Percentiles rank a stretch among this genome's conserved stretches.
Conservation (phyloP, 1,140 invertebrate genomes). For the Meloidogyne hapla region DNA sequence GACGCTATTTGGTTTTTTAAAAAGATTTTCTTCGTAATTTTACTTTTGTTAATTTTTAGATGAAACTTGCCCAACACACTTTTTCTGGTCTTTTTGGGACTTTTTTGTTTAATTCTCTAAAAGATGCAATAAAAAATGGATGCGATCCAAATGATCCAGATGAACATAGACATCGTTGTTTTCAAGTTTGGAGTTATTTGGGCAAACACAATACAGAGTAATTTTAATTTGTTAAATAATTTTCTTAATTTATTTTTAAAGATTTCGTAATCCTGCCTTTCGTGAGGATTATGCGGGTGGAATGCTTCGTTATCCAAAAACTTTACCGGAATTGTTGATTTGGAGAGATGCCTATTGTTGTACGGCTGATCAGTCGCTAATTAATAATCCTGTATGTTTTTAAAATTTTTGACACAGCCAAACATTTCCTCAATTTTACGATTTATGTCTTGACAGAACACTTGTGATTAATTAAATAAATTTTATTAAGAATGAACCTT, state of each 20-base stretch:
- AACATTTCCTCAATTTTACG: too few relatives aligned
- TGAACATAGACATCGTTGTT: slow-evolving; percentile 25
- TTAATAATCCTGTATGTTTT: slow-evolving; percentile 43
- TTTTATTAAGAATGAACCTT: slow-evolving; percentile 3
- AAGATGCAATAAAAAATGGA: slow-evolving; percentile 37
- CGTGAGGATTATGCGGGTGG: slow-evolving; percentile 13
- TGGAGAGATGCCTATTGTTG: slow-evolving; percentile 50
- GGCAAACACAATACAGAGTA: slow-evolving; percentile 42
- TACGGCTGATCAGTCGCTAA: slow-evolving; percentile 30
- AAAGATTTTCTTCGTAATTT: neutral
- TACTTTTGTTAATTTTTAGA: slow-evolving; percentile 69
- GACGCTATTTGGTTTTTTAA: slow-evolving; percentile 77
- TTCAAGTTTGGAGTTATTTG: slow-evolving; percentile 48
- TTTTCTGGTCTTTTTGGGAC: slow-evolving; percentile 94
- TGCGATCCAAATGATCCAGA: slow-evolving; percentile 8
- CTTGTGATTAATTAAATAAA: too few relatives aligned
- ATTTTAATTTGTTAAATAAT: neutral
- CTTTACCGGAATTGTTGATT: slow-evolving; percentile 40
- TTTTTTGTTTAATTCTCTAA: slow-evolving; percentile 82
- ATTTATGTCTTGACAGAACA: too few relatives aligned
- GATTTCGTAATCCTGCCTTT: slow-evolving; percentile 25
- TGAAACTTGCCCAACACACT: slow-evolving; percentile 88
- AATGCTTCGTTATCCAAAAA: slow-evolving; percentile 31
- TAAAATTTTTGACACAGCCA: neutral
- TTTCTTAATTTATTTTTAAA: slow-evolving; percentile 28